A percentile compares a stretch with the other conserved stretches of the same genome.
phyloP scores from a whole-genome alignment of 2,113 vertebrate genomes.

The Micronisus gabar region DNA sequence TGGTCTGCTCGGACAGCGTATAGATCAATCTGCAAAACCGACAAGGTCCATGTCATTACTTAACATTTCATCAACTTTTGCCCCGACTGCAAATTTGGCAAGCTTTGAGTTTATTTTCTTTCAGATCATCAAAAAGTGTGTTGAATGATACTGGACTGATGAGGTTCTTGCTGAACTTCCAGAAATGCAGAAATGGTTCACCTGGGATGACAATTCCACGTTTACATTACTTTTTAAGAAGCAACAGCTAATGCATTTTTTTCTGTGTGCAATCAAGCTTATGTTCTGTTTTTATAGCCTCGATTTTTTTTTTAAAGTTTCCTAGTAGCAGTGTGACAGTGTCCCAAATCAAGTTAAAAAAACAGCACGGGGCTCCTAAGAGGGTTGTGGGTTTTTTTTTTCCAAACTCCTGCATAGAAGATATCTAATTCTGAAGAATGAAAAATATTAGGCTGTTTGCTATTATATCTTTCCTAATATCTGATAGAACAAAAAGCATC shows the following conservation, averaged over 20 bases:
- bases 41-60: background rate
- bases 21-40: background rate
- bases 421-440: background rate
- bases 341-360: background rate
- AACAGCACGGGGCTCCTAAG: background rate
- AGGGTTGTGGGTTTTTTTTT: background rate
- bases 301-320: background rate
- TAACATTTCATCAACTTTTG: conserved; percentile 8
- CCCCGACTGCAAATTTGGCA: background rate
- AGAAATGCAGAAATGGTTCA: background rate
- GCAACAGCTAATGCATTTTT: background rate
- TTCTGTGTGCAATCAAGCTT: background rate
- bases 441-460: background rate
- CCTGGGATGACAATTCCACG: background rate
- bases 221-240: background rate
- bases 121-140: background rate
- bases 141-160: background rate
- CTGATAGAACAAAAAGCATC: background rate
- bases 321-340: background rate
- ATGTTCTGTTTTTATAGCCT: background rate
- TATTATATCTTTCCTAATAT: background rate
- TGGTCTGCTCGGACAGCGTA: background rate
- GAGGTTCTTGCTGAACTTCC: background rate
- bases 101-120: conserved; percentile 4
- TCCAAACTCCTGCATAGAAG: background rate